Percentiles rank a stretch among this genome's conserved stretches.
phyloP scores from a whole-genome alignment of 1,140 invertebrate genomes.

The Halictus rubicundus region DNA sequence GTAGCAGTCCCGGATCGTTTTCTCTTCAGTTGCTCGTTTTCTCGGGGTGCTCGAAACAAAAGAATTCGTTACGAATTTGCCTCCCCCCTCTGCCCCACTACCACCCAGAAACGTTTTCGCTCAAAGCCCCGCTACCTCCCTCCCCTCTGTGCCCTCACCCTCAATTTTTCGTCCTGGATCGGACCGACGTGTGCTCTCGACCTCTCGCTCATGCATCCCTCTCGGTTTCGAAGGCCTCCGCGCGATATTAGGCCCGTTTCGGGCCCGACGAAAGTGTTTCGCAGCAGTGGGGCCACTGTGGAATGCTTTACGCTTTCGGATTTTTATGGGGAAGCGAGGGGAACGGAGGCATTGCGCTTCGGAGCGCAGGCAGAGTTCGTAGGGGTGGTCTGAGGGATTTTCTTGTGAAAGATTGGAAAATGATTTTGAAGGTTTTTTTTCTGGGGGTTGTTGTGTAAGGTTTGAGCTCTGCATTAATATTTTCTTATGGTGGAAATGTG shows the following conservation, averaged over 20 bases:
- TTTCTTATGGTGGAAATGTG: too few relatives aligned
- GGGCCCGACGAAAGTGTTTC: neutral
- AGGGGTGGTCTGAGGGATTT: too few relatives aligned
- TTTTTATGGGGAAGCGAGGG: neutral
- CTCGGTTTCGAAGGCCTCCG: neutral
- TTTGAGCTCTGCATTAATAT: too few relatives aligned
- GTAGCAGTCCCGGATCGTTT: slow-evolving; percentile 71
- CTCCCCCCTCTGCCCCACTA: slow-evolving; percentile 49
- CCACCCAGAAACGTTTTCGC: slow-evolving; percentile 21
- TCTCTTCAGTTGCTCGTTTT: slow-evolving; percentile 73
- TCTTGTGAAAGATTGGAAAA: too few relatives aligned
- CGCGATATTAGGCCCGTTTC: slow-evolving; percentile 22
- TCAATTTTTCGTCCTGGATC: slow-evolving; percentile 38
- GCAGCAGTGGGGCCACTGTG: neutral
- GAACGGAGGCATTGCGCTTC: neutral
- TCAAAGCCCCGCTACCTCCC: neutral
- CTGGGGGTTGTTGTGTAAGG: too few relatives aligned
- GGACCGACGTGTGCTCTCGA: neutral
- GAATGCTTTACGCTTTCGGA: too few relatives aligned
- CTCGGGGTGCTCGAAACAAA: slow-evolving; percentile 77
- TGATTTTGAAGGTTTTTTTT: too few relatives aligned
- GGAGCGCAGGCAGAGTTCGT: too few relatives aligned
- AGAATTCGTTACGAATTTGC: slow-evolving; percentile 78
- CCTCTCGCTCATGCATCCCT: neutral
- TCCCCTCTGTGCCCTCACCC: slow-evolving; percentile 1